Percentiles rank a stretch among this genome's conserved stretches.
Evolutionary conservation across 2,888 invertebrate species (phyloP).

Genomic region (Ctena decussata): DNA sequence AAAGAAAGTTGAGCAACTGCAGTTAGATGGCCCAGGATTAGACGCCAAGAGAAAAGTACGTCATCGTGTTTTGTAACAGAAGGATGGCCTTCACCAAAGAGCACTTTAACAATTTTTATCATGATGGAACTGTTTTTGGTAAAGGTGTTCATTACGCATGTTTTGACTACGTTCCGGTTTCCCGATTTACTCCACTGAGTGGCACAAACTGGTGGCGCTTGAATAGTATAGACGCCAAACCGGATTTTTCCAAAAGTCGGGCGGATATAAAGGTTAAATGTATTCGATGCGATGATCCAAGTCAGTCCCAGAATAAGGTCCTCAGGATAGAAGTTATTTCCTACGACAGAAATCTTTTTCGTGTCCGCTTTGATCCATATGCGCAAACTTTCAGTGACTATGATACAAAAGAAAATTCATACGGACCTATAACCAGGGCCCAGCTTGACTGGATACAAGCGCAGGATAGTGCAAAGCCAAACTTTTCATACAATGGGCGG

Average conservation of each 20-base stretch:
- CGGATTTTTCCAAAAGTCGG: not conserved
- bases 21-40: no score
- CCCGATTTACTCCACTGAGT: not conserved
- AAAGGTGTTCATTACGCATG: slow-evolving; percentile 1
- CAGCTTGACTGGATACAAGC: not conserved
- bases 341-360: not conserved
- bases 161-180: not conserved
- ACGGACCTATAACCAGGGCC: not conserved
- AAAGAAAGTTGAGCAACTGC: no score
- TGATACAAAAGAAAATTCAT: not conserved
- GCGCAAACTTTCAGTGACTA: not conserved
- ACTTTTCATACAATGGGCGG: not conserved
- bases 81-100: not conserved
- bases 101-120: not conserved
- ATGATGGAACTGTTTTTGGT: not conserved
- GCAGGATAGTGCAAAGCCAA: not conserved
- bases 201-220: not conserved
- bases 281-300: not conserved
- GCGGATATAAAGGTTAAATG: not conserved
- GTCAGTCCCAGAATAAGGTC: not conserved
- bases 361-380: not conserved
- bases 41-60: no score
- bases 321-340: not conserved
- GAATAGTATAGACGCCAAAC: not conserved
- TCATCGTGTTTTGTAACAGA: no score